A percentile compares a stretch with the other conserved stretches of the same genome.
phyloP scores from a whole-genome alignment of 2,797 vertebrate species.

The Melanotaenia parkinsoni region DNA sequence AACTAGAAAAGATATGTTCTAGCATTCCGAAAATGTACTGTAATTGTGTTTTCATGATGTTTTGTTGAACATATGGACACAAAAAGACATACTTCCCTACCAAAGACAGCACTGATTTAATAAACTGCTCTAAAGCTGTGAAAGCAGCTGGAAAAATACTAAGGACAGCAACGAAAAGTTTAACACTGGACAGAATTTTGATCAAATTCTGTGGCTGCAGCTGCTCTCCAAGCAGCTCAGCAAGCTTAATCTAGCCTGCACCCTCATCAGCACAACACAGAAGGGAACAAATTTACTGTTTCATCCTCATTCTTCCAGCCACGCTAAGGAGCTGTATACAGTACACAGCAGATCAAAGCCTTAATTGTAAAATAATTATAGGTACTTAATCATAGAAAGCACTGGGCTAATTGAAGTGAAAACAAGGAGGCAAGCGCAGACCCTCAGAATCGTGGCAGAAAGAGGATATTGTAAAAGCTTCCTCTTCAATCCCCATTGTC shows the following conservation, averaged over 20 bases:
- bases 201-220: conserved; percentile 51
- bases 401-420: conserved; percentile 98
- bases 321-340: conserved; percentile 84
- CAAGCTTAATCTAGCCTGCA: conserved; percentile 77
- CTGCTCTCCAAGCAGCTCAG: conserved; percentile 60
- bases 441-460: conserved; percentile 94
- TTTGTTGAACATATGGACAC: no score
- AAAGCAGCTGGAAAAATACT: background rate
- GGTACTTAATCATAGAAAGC: conserved; percentile 99
- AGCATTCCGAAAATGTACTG: no score
- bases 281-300: conserved; percentile 84
- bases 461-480: conserved; percentile 98
- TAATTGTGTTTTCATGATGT: no score
- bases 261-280: conserved; percentile 81
- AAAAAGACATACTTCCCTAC: no score
- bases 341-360: conserved; percentile 95
- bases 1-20: background rate
- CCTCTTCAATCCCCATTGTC: conserved; percentile 98
- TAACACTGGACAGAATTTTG: conserved; percentile 28
- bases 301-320: conserved; percentile 82
- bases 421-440: conserved; percentile 93
- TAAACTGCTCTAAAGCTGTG: background rate
- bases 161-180: conserved; percentile 22
- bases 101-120: background rate
- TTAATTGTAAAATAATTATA: conserved; percentile 99